A percentile compares a stretch with the other conserved stretches of the same genome.
These are phyloP conservation scores for Tuberolachnus salignus DNA, from an alignment of 2,888 invertebrate species.

Conservation along the genomic window DNA sequence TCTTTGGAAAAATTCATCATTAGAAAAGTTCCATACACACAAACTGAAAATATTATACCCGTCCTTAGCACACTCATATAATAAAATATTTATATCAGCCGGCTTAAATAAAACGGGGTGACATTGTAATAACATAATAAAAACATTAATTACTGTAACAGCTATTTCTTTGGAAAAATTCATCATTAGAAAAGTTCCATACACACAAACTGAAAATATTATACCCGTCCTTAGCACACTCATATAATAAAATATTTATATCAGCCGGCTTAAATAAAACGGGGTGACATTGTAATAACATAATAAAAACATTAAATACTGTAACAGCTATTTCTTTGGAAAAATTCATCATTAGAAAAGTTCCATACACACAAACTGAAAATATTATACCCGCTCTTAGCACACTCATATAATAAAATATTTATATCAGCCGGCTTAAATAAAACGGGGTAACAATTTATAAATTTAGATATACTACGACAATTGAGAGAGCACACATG, in stretches of 20 bases:
- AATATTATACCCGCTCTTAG: constrained; percentile 38
- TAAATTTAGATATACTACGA: not conserved
- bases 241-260: constrained; percentile 10
- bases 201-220: constrained; percentile 38
- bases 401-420: constrained; percentile 34
- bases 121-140: constrained; percentile 43
- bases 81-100: constrained; percentile 15
- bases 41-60: constrained; percentile 27
- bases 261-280: constrained; percentile 46
- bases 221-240: constrained; percentile 32
- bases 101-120: constrained; percentile 51
- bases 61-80: constrained; percentile 23
- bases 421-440: constrained; percentile 50
- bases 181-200: constrained; percentile 29
- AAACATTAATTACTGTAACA: not conserved
- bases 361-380: constrained; percentile 49
- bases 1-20: constrained; percentile 35
- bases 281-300: constrained; percentile 53
- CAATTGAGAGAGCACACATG: no score
- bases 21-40: constrained; percentile 48
- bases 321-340: constrained; percentile 39
- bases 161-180: constrained; percentile 42
- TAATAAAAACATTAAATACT: not conserved
- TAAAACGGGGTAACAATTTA: constrained; percentile 12
- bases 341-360: constrained; percentile 23